A percentile compares a stretch with the other conserved stretches of the same genome.
phyloP scores from a whole-genome alignment of 2,797 vertebrate species.

The Acrossocheilus wenchowensis region DNA sequence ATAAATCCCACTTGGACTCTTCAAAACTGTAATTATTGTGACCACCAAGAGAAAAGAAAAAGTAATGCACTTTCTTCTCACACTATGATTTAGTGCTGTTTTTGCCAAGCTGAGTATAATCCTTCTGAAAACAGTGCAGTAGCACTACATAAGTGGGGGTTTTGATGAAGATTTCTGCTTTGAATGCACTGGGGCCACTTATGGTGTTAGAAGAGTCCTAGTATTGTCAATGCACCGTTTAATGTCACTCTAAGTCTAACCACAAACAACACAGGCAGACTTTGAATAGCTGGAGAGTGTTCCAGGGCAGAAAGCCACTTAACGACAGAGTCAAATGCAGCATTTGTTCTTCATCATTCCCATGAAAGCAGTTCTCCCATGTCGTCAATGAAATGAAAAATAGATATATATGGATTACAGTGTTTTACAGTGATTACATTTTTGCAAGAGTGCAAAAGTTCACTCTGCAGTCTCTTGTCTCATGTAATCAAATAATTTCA shows the following conservation, averaged over 20 bases:
- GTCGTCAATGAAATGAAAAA: not conserved
- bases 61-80: slow-evolving; percentile 24
- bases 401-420: not conserved
- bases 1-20: slow-evolving; percentile 7
- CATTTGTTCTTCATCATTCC: slow-evolving; percentile 31
- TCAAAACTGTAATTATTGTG: slow-evolving; percentile 46
- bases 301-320: slow-evolving; percentile 34
- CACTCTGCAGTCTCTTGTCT: not conserved
- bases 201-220: slow-evolving; percentile 35
- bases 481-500: not conserved
- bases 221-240: slow-evolving; percentile 45
- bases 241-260: slow-evolving; percentile 47
- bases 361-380: not conserved
- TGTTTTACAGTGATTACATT: no score
- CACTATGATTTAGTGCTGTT: slow-evolving; percentile 49
- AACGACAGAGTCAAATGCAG: slow-evolving; percentile 26
- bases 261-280: slow-evolving; percentile 46
- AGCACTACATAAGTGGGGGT: slow-evolving; percentile 47
- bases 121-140: slow-evolving; percentile 49
- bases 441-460: slow-evolving; percentile 11
- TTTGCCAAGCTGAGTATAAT: slow-evolving; percentile 52
- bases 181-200: slow-evolving; percentile 43
- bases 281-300: slow-evolving; percentile 35
- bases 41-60: slow-evolving; percentile 38
- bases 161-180: slow-evolving; percentile 51